Percentiles rank a stretch among this genome's conserved stretches.
These are phyloP conservation scores for Sycophila texana DNA, from an alignment of 2,888 invertebrate genomes.

Conservation along the genomic window DNA sequence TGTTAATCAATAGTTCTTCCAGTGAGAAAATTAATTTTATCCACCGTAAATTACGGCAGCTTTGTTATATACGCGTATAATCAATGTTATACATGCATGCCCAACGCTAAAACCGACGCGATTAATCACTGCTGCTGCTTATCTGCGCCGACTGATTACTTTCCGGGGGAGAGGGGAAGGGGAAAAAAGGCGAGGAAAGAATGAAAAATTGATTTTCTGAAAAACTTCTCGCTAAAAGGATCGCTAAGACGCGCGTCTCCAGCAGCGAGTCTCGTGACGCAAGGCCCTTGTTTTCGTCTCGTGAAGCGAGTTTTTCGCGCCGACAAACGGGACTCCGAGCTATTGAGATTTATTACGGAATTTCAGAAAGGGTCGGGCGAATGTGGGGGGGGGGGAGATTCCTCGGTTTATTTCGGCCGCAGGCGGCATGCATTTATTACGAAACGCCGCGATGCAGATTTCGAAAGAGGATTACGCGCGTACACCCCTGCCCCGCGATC, in stretches of 20 bases:
- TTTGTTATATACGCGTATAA: not conserved
- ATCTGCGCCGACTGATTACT: too few relatives aligned
- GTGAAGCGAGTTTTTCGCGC: too few relatives aligned
- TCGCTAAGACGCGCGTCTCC: too few relatives aligned
- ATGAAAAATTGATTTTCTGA: too few relatives aligned
- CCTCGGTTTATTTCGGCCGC: not conserved
- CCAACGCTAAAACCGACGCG: not conserved
- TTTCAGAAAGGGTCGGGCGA: not conserved
- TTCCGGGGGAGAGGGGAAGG: not conserved
- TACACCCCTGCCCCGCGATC: slow-evolving; percentile 8
- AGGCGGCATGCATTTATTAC: slow-evolving; percentile 28
- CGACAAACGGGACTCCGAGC: too few relatives aligned
- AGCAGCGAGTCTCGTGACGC: too few relatives aligned
- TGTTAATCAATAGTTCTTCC: not conserved
- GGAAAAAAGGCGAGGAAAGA: too few relatives aligned
- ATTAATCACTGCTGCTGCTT: not conserved
- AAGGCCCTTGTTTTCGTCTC: too few relatives aligned
- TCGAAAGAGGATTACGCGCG: slow-evolving; percentile 41
- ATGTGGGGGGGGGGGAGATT: too few relatives aligned
- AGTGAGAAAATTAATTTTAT: slow-evolving; percentile 2
- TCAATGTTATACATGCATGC: not conserved
- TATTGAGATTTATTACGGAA: slow-evolving; percentile 29
- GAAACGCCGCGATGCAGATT: slow-evolving; percentile 42
- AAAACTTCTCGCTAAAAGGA: too few relatives aligned
- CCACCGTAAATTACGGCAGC: not conserved